These are phyloP conservation scores for Argya squamiceps DNA, from an alignment of 2,797 vertebrate species.

Conservation along the genomic window DNA sequence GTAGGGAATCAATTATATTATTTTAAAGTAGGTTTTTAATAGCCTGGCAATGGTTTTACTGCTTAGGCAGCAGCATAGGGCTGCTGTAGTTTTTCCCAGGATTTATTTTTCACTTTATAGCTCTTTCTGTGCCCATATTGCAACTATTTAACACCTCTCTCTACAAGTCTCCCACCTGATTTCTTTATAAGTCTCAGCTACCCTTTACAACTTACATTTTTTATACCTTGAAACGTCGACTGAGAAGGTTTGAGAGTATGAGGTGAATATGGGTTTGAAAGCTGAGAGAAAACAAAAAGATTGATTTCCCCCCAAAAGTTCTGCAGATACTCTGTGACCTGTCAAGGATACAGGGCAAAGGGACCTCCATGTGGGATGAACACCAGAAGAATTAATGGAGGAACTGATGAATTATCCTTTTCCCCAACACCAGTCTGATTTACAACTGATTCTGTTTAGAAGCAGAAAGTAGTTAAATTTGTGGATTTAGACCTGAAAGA, in stretches of 20 bases:
- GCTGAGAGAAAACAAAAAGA: neutral
- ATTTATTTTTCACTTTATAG: slow-evolving; percentile 11
- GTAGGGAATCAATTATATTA: neutral
- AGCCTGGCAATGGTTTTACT: neutral
- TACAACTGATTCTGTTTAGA: neutral
- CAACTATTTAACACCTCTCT: neutral
- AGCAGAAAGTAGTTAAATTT: neutral
- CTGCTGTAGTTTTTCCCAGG: neutral
- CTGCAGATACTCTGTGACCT: neutral
- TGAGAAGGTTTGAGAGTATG: neutral
- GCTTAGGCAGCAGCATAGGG: neutral
- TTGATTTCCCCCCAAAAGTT: neutral
- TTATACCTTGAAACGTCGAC: neutral
- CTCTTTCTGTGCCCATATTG: neutral
- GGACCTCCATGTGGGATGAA: neutral
- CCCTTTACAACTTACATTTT: neutral
- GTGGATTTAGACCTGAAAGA: neutral
- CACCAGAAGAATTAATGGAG: neutral
- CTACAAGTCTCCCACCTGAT: neutral
- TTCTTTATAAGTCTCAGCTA: neutral
- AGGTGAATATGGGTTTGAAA: neutral
- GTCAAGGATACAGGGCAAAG: neutral
- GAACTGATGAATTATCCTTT: neutral
- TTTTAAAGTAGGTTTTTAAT: slow-evolving; percentile 1
- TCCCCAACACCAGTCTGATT: neutral